A percentile compares a stretch with the other conserved stretches of the same genome.
Conservation (phyloP, 2,113 vertebrate genomes). For the Pongo pygmaeus region DNA sequence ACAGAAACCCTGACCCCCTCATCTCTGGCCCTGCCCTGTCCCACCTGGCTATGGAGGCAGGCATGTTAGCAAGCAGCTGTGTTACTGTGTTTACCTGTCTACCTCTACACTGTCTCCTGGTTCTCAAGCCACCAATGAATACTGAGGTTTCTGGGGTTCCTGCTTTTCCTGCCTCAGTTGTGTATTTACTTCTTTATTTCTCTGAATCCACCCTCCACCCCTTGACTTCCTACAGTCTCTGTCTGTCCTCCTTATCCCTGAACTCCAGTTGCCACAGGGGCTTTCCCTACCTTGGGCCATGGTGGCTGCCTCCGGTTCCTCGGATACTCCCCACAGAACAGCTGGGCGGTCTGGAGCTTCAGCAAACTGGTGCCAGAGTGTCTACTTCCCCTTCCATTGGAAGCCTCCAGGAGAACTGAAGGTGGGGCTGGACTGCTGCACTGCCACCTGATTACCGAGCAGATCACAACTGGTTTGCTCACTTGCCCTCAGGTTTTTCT, state of each 20-base stretch:
- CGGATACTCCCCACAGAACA: neutral
- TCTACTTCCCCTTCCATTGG: constrained; percentile 45
- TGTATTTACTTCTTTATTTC: neutral
- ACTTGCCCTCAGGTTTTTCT: constrained; percentile 72
- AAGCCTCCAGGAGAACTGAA: neutral
- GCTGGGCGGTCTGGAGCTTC: constrained; percentile 43
- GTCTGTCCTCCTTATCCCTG: neutral
- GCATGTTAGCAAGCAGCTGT: neutral
- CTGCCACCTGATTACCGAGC: constrained; percentile 58
- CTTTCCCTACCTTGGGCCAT: constrained; percentile 75
- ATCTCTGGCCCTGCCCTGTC: neutral
- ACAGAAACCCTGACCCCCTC: neutral
- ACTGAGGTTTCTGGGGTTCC: neutral
- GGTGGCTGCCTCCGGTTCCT: neutral
- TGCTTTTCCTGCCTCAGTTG: neutral
- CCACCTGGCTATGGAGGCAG: neutral
- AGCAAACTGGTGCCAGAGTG: constrained; percentile 29
- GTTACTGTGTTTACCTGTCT: neutral
- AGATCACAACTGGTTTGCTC: constrained; percentile 77
- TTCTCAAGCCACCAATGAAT: neutral
- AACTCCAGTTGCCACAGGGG: neutral
- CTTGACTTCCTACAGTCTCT: neutral
- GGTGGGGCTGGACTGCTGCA: constrained; percentile 16
- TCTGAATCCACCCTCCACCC: neutral
- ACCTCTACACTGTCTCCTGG: neutral